phyloP scores from a whole-genome alignment of 1,140 invertebrate species.

The Melipona quadrifasciata region DNA sequence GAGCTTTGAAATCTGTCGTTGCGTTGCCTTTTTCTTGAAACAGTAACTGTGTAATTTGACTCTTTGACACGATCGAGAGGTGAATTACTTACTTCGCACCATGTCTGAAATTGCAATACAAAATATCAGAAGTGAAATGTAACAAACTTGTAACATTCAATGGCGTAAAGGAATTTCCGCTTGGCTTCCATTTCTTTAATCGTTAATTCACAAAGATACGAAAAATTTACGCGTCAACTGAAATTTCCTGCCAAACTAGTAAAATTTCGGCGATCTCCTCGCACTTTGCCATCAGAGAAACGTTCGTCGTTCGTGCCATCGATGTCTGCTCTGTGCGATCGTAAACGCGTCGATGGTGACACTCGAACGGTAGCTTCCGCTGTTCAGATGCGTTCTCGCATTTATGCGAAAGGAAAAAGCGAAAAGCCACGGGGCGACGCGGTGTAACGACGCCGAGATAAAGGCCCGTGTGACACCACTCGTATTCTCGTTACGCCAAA shows the following conservation, averaged over 20 bases:
- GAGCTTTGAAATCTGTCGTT: slow-evolving; percentile 13
- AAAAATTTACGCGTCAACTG: background rate
- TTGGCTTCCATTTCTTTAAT: too few relatives aligned
- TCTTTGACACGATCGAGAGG: too few relatives aligned
- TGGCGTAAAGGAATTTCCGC: too few relatives aligned
- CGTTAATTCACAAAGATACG: too few relatives aligned
- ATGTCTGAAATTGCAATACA: too few relatives aligned
- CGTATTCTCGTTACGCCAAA: slow-evolving; percentile 56
- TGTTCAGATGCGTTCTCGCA: slow-evolving; percentile 42
- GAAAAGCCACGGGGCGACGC: background rate
- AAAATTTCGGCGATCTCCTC: background rate
- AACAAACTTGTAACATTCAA: too few relatives aligned
- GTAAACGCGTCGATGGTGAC: background rate
- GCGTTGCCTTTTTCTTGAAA: background rate
- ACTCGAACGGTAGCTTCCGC: background rate
- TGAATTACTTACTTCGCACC: too few relatives aligned
- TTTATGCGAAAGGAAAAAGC: slow-evolving; percentile 53
- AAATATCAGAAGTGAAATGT: too few relatives aligned
- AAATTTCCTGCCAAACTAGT: background rate
- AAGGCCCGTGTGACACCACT: slow-evolving; percentile 35
- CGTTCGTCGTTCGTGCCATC: background rate
- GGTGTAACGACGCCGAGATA: slow-evolving; percentile 45
- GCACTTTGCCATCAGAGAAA: background rate
- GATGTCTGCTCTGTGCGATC: background rate
- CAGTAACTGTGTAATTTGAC: too few relatives aligned